A percentile compares a stretch with the other conserved stretches of the same genome.
Conservation (phyloP, 2,888 invertebrate species). For the Tachina fera region DNA sequence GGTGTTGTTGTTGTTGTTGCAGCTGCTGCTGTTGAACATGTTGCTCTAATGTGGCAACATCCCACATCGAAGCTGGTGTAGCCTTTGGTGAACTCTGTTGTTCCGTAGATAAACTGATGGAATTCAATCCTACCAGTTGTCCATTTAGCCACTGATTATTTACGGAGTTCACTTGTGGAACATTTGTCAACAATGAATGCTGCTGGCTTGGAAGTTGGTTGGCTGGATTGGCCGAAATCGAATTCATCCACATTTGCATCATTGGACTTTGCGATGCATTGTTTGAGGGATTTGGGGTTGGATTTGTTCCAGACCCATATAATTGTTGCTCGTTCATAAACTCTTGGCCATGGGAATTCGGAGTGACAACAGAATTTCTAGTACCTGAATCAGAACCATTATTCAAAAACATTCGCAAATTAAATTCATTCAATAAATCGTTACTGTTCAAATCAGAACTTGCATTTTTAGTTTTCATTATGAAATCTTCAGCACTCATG, state of each 20-base stretch:
- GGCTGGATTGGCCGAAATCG: slow-evolving; percentile 61
- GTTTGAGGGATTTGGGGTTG: slow-evolving; percentile 47
- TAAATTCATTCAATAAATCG: slow-evolving; percentile 78
- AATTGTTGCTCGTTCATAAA: slow-evolving; percentile 76
- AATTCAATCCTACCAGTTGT: slow-evolving; percentile 68
- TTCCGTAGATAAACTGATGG: slow-evolving; percentile 52
- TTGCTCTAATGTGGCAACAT: slow-evolving; percentile 74
- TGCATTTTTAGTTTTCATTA: slow-evolving; percentile 72
- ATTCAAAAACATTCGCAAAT: slow-evolving; percentile 78
- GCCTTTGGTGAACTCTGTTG: slow-evolving; percentile 52
- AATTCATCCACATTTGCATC: slow-evolving; percentile 77
- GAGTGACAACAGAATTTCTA: slow-evolving; percentile 20
- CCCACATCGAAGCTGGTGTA: slow-evolving; percentile 76
- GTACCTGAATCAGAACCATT: slow-evolving; percentile 68
- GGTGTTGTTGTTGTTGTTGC: slow-evolving; percentile 72
- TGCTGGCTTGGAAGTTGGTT: slow-evolving; percentile 66
- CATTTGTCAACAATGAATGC: slow-evolving; percentile 26
- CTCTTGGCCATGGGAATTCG: slow-evolving; percentile 70
- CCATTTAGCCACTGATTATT: slow-evolving; percentile 68
- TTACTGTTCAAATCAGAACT: slow-evolving; percentile 71
- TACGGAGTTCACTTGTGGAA: slow-evolving; percentile 42
- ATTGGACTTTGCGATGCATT: slow-evolving; percentile 73
- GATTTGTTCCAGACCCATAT: slow-evolving; percentile 60
- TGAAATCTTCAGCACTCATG: slow-evolving; percentile 76
- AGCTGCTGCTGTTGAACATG: slow-evolving; percentile 73